Percentiles rank a stretch among this genome's conserved stretches.
phyloP scores from a whole-genome alignment of 2,797 vertebrate genomes.

The Alfaro cultratus region DNA sequence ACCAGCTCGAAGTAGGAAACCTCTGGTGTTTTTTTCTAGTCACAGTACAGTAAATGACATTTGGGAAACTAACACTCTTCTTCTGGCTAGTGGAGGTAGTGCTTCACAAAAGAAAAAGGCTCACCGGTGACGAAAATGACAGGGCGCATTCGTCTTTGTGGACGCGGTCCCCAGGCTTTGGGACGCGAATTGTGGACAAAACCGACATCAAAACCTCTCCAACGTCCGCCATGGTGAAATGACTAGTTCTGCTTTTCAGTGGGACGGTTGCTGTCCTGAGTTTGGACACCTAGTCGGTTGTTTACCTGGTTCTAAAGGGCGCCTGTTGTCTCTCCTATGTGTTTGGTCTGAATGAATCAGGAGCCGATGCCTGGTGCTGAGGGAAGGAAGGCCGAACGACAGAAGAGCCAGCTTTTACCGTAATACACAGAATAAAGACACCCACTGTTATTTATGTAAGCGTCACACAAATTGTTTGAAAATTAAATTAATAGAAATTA shows the following conservation, averaged over 20 bases:
- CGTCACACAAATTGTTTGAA: too few relatives aligned
- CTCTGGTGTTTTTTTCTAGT: not conserved
- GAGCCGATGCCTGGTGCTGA: slow-evolving; percentile 62
- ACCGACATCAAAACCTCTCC: slow-evolving; percentile 95
- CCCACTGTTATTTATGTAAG: not conserved
- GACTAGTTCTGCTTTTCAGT: slow-evolving; percentile 52
- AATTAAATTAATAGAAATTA: too few relatives aligned
- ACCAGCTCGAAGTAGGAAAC: slow-evolving; percentile 15
- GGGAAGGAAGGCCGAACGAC: slow-evolving; percentile 69
- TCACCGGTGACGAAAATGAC: slow-evolving; percentile 96
- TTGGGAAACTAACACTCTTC: not conserved
- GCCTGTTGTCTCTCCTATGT: slow-evolving; percentile 10
- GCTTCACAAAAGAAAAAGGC: slow-evolving; percentile 54
- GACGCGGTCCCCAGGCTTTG: slow-evolving; percentile 95
- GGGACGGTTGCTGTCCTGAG: slow-evolving; percentile 56
- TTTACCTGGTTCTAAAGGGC: slow-evolving; percentile 22
- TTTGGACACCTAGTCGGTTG: slow-evolving; percentile 58
- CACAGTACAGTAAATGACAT: not conserved
- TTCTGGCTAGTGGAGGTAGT: slow-evolving; percentile 3
- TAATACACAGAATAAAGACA: slow-evolving; percentile 36
- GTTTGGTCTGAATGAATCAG: slow-evolving; percentile 73
- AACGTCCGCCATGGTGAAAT: slow-evolving; percentile 86
- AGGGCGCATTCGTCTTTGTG: slow-evolving; percentile 99
- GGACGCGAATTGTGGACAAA: slow-evolving; percentile 94
- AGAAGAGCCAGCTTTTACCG: slow-evolving; percentile 48